Conservation (phyloP, 1,140 invertebrate genomes). For the Polyergus mexicanus region DNA sequence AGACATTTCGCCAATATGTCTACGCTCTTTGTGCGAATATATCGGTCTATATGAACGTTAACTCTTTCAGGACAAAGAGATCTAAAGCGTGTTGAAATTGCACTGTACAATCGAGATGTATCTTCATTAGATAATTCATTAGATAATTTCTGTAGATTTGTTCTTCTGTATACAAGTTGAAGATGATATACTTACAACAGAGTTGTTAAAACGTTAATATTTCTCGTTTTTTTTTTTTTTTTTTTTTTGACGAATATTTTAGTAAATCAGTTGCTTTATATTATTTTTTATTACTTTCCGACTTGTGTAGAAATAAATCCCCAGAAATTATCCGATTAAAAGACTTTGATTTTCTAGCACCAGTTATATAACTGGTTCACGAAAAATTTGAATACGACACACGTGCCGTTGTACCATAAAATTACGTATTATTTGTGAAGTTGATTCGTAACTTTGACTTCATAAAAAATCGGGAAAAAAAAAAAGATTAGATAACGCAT, state of each 20-base stretch:
- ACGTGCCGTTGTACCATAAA: neutral
- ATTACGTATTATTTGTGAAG: conserved; percentile 13
- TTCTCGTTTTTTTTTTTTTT: neutral
- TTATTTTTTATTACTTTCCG: neutral
- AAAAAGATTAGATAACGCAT: neutral
- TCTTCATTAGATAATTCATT: neutral
- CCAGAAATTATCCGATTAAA: neutral
- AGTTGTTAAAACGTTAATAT: neutral
- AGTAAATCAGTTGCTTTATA: neutral
- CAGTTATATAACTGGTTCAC: neutral
- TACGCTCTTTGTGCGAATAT: neutral
- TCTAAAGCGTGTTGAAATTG: neutral
- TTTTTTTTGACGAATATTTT: neutral
- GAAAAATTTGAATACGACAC: neutral
- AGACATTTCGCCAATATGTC: conserved; percentile 37
- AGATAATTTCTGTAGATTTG: neutral
- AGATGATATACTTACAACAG: neutral
- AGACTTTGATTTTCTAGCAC: neutral
- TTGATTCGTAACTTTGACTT: neutral
- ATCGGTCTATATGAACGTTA: conserved; percentile 1
- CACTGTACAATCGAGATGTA: neutral
- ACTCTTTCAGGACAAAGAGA: neutral
- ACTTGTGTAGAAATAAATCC: neutral
- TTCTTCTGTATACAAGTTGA: neutral
- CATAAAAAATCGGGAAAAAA: neutral